Base-by-base conservation (phyloP, 2,888 invertebrate genomes). In the Drosophila falleni region DNA sequence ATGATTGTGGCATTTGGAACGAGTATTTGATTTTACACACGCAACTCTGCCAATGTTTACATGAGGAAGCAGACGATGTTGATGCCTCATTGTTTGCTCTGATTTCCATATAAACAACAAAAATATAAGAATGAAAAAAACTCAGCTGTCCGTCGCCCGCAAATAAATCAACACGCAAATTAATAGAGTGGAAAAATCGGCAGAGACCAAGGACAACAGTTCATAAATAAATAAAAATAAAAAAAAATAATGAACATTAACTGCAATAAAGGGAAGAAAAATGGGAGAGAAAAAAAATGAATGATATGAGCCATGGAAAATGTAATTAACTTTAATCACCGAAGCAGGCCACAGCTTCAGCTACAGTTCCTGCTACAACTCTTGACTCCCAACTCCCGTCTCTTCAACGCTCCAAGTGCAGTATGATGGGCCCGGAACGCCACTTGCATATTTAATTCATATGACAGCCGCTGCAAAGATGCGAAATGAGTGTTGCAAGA, bases 321-420 rank as follows among this genome's bases (percentile, higher is more conserved):
- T 87, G 80, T 89, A 87, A 87, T 87, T 87, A 87, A 87, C 89
- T 89, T 87, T 89, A 87, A 89, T 86, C 89, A 85, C 86, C 86
- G 80, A 68, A 68, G 51, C 76, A 56, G 82, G 46, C 72, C 72
- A 58, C 80, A 81, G 63, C 60, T 41, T 5, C 42, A 64, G 41
- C 23, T 56, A 10, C 59, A 41, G 51, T 13, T 41, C 49, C 54
- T 35, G 16, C 13, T 37, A n/a, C 63, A n/a, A 13, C 19, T 39
- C 49, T 53, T 16, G 26, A 23, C 11, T 37, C 29, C 64, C 64
- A 23, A 23, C 51, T 37, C 51, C 37, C 9, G n/a, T 23, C n/a
- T 51, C 50, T 58, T 16, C 50, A 42, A 33, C 41, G 23, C 15
- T 51, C 31, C 50, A 51, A 58, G 71, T 66, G 56, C 60, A 39